Percentiles rank a stretch among this genome's conserved stretches.
Conservation (phyloP, 2,797 vertebrate genomes). For the Thripadectes ignobilis region DNA sequence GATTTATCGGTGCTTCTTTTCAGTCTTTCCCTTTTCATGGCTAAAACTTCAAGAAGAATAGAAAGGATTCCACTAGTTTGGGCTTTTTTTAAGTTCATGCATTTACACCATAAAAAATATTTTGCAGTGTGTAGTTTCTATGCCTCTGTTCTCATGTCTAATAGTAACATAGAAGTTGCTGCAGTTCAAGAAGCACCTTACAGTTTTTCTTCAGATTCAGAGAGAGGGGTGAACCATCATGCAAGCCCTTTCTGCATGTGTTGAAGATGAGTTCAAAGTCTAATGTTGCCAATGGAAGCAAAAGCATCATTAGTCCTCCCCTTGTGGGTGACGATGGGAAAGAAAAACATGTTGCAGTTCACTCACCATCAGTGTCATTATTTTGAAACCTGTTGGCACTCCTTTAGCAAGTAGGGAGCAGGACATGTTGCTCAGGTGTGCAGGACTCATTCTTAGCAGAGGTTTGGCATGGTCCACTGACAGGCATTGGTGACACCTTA, state of each 20-base stretch:
- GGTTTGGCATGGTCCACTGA: background rate
- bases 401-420: background rate
- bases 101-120: background rate
- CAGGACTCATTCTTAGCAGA: background rate
- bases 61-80: background rate
- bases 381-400: background rate
- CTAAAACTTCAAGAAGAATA: background rate
- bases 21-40: background rate
- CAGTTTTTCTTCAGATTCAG: background rate
- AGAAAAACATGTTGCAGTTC: background rate
- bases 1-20: background rate
- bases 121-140: background rate
- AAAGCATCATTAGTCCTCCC: background rate
- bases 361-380: background rate
- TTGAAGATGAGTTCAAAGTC: background rate
- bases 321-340: background rate
- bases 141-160: background rate
- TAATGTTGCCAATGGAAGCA: background rate
- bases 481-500: background rate
- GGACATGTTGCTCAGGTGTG: background rate
- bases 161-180: background rate
- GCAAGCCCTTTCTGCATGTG: background rate
- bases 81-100: background rate
- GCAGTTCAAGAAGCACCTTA: background rate
- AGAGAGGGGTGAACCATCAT: rapidly evolving